Conservation (phyloP, 2,797 vertebrate species). For the Syngnathus acus region DNA sequence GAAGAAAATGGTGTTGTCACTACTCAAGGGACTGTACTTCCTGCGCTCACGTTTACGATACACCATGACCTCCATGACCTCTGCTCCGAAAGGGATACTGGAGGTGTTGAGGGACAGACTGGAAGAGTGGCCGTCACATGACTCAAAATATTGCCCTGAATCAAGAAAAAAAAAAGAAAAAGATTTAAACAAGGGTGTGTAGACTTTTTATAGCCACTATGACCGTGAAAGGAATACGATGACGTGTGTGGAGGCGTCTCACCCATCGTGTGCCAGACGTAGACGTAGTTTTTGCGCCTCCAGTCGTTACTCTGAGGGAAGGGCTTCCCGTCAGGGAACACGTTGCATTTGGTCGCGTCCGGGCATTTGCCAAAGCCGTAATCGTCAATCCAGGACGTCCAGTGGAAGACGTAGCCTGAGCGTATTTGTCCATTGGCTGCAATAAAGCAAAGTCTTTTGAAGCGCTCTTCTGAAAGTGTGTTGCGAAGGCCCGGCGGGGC, state of each 20-base stretch:
- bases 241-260: conserved; percentile 19
- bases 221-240: not conserved
- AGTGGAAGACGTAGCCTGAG: conserved; percentile 78
- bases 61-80: conserved; percentile 79
- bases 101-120: conserved; percentile 79
- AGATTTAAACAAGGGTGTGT: not conserved
- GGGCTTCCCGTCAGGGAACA: conserved; percentile 84
- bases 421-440: conserved; percentile 61
- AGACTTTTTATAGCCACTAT: not conserved
- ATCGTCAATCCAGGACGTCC: conserved; percentile 79
- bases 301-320: conserved; percentile 78
- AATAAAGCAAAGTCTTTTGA: conserved; percentile 10
- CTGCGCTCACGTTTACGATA: conserved; percentile 74
- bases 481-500: conserved; percentile 19
- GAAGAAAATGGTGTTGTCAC: conserved; percentile 67
- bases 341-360: conserved; percentile 55
- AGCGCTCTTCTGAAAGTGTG: not conserved
- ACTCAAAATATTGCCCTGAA: conserved; percentile 84
- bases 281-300: conserved; percentile 80
- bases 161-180: not conserved
- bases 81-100: conserved; percentile 75
- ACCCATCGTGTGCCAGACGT: conserved; percentile 87
- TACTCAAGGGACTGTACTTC: conserved; percentile 70
- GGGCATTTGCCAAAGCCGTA: conserved; percentile 68
- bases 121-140: conserved; percentile 72